Conservation (phyloP, 2,888 invertebrate genomes). For the Zele albiditarsus region DNA sequence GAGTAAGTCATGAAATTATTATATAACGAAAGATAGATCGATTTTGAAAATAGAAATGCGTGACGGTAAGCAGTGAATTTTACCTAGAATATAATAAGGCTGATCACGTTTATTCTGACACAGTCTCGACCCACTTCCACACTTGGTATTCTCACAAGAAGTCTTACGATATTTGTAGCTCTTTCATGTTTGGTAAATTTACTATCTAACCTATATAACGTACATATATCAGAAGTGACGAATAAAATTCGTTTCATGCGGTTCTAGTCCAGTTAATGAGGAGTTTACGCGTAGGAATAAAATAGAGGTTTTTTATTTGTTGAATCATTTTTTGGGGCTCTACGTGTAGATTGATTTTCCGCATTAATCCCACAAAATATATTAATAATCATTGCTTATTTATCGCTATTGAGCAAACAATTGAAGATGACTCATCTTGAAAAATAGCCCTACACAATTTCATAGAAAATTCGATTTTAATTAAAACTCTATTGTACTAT, state of each 20-base stretch:
- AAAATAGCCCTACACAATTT: no score
- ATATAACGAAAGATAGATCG: conserved; percentile 5
- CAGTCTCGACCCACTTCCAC: conserved; percentile 27
- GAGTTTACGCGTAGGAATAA: no score
- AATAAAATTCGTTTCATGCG: neutral
- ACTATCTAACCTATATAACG: conserved; percentile 3
- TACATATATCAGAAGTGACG: neutral
- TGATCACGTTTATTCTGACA: conserved; percentile 23
- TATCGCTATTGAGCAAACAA: no score
- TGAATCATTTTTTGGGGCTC: no score
- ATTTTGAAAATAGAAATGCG: conserved; percentile 22
- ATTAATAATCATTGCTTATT: no score
- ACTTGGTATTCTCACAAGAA: neutral
- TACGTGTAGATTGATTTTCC: neutral
- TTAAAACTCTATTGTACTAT: no score
- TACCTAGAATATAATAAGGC: conserved; percentile 21
- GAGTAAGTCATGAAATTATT: neutral
- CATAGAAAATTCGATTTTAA: no score
- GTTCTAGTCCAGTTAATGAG: no score
- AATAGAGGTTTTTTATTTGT: no score
- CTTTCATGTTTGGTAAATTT: conserved; percentile 10
- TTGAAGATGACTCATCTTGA: no score
- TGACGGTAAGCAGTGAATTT: conserved; percentile 19
- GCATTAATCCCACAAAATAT: neutral
- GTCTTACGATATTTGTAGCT: conserved; percentile 22